These are phyloP conservation scores for Calosoma granatense DNA, from an alignment of 1,140 invertebrate genomes.

Conservation along the genomic window DNA sequence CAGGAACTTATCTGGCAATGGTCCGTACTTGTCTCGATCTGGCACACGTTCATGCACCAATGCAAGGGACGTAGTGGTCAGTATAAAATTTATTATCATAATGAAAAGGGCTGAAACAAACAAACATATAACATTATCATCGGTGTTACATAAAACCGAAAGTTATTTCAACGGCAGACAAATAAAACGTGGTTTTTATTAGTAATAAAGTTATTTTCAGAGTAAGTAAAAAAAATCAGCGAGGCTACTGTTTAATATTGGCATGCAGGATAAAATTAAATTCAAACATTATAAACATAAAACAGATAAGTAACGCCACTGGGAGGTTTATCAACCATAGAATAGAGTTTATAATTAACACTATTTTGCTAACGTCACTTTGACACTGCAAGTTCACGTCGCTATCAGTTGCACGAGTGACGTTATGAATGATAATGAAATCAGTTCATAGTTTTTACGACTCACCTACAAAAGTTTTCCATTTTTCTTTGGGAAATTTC, in stretches of 20 bases:
- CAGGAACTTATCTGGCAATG: conserved; percentile 71
- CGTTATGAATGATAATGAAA: conserved; percentile 1
- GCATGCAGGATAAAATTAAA: too few species aligned
- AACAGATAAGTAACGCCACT: too few species aligned
- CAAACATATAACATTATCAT: conserved; percentile 17
- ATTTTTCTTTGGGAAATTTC: conserved; percentile 57
- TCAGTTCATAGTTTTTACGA: conserved; percentile 2
- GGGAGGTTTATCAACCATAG: too few species aligned
- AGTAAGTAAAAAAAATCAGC: too few species aligned
- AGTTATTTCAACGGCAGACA: too few species aligned
- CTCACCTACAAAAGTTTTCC: conserved; percentile 56
- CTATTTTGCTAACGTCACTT: conserved; percentile 12
- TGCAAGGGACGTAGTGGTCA: conserved; percentile 61
- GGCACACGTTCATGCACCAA: conserved; percentile 78
- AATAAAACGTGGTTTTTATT: too few species aligned
- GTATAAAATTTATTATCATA: conserved; percentile 48
- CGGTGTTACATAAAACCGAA: too few species aligned
- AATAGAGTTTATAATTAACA: conserved; percentile 8
- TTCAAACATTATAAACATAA: too few species aligned
- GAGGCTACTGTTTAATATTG: too few species aligned
- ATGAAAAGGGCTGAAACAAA: conserved; percentile 47
- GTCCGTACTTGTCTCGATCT: conserved; percentile 53
- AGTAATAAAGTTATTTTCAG: too few species aligned
- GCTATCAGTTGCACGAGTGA: conserved; percentile 6
- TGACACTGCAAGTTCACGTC: conserved; percentile 4